These are phyloP conservation scores for mouse (Mus musculus) DNA, from an alignment of 2,113 vertebrate genomes.

Conservation along the genomic window DNA sequence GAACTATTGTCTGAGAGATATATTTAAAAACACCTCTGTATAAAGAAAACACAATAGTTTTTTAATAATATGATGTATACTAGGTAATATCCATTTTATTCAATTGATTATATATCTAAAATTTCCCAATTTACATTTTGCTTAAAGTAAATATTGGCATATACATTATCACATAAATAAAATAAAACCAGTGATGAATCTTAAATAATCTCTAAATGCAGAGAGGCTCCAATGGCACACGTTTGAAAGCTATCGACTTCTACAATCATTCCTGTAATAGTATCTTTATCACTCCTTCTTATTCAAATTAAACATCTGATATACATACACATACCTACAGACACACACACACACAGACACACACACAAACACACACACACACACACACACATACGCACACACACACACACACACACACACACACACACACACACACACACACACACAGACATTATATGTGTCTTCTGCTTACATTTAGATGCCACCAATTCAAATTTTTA, in stretches of 20 bases:
- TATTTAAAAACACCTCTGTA: not conserved
- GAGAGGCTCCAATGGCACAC: not conserved
- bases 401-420: no score
- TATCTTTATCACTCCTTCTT: not conserved
- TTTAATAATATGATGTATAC: not conserved
- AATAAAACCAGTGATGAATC: not conserved
- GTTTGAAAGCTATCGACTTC: not conserved
- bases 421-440: no score
- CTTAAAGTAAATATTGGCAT: not conserved
- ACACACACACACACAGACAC: not conserved
- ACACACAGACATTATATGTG: not conserved
- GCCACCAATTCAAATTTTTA: not conserved
- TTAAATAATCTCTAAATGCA: not conserved
- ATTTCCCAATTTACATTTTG: slow-evolving; percentile 5
- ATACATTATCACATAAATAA: not conserved
- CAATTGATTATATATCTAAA: not conserved
- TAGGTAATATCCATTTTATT: not conserved
- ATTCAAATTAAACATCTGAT: not conserved
- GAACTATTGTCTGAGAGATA: not conserved
- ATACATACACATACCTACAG: not conserved
- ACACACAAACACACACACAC: no score
- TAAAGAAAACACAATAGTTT: not conserved
- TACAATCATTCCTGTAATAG: not conserved
- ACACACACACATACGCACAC: not conserved
- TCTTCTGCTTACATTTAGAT: not conserved